phyloP scores from a whole-genome alignment of 2,113 vertebrate genomes.

The Manacus vitellinus region DNA sequence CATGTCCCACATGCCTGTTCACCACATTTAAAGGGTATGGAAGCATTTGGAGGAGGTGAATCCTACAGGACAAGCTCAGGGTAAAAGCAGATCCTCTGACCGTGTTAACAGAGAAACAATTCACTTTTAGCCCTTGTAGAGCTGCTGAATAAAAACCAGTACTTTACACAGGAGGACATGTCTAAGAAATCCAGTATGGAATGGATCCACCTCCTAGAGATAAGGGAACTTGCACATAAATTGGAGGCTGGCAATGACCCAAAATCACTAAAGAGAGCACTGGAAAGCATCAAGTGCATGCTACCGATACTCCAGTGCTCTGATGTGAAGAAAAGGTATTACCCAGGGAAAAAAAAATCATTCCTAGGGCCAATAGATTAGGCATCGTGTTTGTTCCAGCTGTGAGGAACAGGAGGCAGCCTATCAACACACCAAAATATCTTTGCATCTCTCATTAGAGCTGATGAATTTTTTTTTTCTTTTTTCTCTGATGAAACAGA shows the following conservation, averaged over 20 bases:
- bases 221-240: not conserved
- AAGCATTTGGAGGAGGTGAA: not conserved
- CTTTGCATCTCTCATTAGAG: conserved; percentile 56
- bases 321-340: conserved; percentile 44
- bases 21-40: not conserved
- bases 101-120: not conserved
- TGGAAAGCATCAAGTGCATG: not conserved
- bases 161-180: not conserved
- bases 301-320: conserved; percentile 10
- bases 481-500: conserved; percentile 47
- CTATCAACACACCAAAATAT: conserved; percentile 50
- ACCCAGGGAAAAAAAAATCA: not conserved
- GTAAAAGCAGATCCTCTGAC: not conserved
- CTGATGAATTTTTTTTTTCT: not conserved
- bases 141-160: not conserved
- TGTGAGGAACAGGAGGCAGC: conserved; percentile 53
- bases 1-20: not conserved
- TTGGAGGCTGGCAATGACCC: conserved; percentile 34
- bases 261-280: not conserved
- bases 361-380: conserved; percentile 45
- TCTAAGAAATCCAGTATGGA: not conserved
- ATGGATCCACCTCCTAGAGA: not conserved
- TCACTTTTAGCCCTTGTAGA: not conserved
- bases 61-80: not conserved
- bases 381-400: conserved; percentile 16